Conservation (phyloP, 1,140 invertebrate genomes). For the Gonatopus flavifemur region DNA sequence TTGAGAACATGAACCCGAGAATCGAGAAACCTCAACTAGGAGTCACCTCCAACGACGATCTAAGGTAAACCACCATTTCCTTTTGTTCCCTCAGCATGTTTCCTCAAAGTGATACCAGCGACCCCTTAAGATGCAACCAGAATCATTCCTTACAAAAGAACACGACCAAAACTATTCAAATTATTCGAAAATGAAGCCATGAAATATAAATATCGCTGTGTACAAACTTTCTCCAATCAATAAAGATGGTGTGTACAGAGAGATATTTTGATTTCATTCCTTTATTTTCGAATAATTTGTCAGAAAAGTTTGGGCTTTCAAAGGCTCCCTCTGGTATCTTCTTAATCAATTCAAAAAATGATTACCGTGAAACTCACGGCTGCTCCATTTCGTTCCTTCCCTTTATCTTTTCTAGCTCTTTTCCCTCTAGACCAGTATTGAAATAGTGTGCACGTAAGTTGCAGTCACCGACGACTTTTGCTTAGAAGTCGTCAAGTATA, state of each 20-base stretch:
- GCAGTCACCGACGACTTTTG: slow-evolving; percentile 24
- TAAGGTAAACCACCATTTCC: slow-evolving; percentile 24
- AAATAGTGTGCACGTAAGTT: slow-evolving; percentile 13
- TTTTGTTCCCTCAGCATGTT: not conserved
- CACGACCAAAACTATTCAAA: too few relatives aligned
- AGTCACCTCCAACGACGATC: slow-evolving; percentile 15
- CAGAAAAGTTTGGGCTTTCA: too few relatives aligned
- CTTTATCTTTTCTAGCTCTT: not conserved
- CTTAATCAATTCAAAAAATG: too few relatives aligned
- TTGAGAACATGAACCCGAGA: slow-evolving; percentile 43
- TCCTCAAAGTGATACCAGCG: too few relatives aligned
- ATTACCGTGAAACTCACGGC: too few relatives aligned
- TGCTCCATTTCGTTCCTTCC: not conserved
- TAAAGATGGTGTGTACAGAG: too few relatives aligned
- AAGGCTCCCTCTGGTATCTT: too few relatives aligned
- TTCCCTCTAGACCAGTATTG: not conserved
- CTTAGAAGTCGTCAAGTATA: slow-evolving; percentile 1
- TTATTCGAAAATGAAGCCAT: too few relatives aligned
- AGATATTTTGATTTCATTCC: too few relatives aligned
- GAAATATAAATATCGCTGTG: too few relatives aligned
- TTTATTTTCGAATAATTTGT: too few relatives aligned
- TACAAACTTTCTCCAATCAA: too few relatives aligned
- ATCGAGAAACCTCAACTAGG: slow-evolving; percentile 28
- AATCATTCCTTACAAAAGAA: not conserved
- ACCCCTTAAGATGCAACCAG: not conserved